Evolutionary conservation across 2,113 vertebrate genomes (phyloP), one percentile per base, ranked within the genome.

Genomic region (Sceloporus undulatus): DNA sequence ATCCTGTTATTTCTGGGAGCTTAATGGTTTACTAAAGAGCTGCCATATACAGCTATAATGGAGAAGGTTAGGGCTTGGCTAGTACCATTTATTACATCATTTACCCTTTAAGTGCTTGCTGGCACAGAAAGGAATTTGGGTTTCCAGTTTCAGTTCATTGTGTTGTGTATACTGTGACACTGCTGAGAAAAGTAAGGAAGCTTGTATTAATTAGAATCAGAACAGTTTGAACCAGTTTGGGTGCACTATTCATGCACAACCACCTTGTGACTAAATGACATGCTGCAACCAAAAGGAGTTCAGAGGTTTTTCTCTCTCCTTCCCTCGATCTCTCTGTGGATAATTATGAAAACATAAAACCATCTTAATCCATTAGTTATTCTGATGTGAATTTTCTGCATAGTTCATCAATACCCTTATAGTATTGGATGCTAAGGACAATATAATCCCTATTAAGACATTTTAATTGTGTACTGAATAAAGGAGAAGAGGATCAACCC

Each of bases 81-180:
- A 48, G 18, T 74, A 48, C 68, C 27, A 80, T 88, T 88, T 87
- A 42, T 62, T 79, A 74, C 66, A 80, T 85, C 9, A 38, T 85
- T 85, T 89, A 74, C 82, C 40, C 27, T 88, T 79, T 81, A 9
- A 14, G 11, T 88, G 75, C 38, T 84, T 66, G 3, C 42, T 88
- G 52, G 18, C 75, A 84, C 42, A n/a, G 4, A 65, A 21, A 23
- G 16, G 14, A 34, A 40, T 71, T 70, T 13, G 54, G 38, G 65
- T 48, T 62, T 79, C 56, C 34, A n/a, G 3, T 11, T 59, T 70
- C 29, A 79, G 9, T 70, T 79, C 62, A 23, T 77, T 78, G 48
- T 16, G 71, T 87, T 59, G 4, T 14, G 40, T 25, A 27, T 75
- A 56, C 70, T 56, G 11, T 48, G n/a, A 59, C 59, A 34, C 8